These are phyloP conservation scores for Eutolmus rufibarbis DNA, from an alignment of 2,888 invertebrate species.

Conservation along the genomic window DNA sequence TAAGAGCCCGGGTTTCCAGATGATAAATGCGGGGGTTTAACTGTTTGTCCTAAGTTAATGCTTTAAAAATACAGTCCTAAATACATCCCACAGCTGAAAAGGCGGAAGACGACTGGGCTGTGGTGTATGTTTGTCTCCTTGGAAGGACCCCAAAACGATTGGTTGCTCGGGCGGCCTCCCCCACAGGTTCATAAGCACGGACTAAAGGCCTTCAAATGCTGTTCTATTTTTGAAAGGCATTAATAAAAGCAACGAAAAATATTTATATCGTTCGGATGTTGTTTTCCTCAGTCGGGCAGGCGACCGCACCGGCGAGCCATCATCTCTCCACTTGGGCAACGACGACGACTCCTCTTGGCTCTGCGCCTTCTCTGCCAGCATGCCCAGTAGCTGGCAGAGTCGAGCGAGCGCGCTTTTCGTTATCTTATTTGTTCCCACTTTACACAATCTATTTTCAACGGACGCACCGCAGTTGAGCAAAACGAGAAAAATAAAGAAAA, in stretches of 20 bases:
- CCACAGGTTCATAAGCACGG: background rate
- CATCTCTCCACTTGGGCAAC: background rate
- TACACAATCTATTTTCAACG: constrained; percentile 17
- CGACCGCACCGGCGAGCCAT: background rate
- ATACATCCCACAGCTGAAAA: background rate
- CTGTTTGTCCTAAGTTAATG: no score
- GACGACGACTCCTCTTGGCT: background rate
- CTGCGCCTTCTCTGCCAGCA: background rate
- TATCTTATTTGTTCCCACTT: constrained; percentile 35
- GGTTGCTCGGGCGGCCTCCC: background rate
- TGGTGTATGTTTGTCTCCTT: background rate
- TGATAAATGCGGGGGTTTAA: no score
- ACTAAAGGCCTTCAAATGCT: background rate
- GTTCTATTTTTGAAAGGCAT: background rate
- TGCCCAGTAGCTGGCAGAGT: background rate
- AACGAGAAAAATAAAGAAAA: background rate
- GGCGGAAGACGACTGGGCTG: background rate
- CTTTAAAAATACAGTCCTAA: background rate
- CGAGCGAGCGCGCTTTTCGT: background rate
- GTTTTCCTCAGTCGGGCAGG: background rate
- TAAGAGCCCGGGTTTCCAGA: no score
- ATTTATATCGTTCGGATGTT: background rate
- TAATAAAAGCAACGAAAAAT: background rate
- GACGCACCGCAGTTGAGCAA: background rate
- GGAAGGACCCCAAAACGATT: background rate